Conservation (phyloP, 2,113 vertebrate species). For the Carollia perspicillata region DNA sequence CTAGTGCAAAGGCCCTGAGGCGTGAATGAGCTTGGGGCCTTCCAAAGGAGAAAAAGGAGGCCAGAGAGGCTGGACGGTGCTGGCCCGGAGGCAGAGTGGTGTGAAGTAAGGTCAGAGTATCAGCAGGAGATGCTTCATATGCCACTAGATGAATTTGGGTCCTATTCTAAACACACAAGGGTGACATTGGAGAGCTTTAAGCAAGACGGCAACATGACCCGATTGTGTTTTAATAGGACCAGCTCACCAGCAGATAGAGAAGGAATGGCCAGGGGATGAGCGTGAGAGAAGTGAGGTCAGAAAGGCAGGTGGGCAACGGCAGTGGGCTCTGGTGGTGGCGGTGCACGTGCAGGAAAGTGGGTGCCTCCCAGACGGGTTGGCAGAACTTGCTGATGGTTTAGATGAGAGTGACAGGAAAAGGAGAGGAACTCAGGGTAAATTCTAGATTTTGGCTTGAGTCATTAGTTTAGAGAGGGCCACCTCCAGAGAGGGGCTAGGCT, state of each 20-base stretch:
- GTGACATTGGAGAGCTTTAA: not conserved
- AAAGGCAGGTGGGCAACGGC: accelerated
- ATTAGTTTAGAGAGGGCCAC: not conserved
- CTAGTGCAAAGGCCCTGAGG: constrained; percentile 18
- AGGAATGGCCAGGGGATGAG: not conserved
- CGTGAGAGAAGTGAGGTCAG: not conserved
- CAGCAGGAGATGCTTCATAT: accelerated
- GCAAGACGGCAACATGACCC: too few species aligned
- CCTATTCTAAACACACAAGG: not conserved
- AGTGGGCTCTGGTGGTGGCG: accelerated
- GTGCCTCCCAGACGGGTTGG: accelerated
- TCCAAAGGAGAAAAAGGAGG: not conserved
- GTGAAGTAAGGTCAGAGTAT: too few species aligned
- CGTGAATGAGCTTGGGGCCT: not conserved
- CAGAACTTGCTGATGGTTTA: not conserved
- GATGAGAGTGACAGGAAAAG: too few species aligned
- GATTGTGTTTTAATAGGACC: not conserved
- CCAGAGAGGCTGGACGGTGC: not conserved
- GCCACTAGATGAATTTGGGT: not conserved
- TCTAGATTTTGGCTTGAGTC: not conserved
- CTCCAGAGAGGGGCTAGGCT: not conserved
- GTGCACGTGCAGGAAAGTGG: not conserved
- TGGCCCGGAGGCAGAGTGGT: not conserved
- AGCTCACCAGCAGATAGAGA: not conserved
- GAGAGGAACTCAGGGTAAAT: not conserved